These are phyloP conservation scores for Acinonyx jubatus DNA, from an alignment of 2,113 vertebrate genomes.

Conservation along the genomic window DNA sequence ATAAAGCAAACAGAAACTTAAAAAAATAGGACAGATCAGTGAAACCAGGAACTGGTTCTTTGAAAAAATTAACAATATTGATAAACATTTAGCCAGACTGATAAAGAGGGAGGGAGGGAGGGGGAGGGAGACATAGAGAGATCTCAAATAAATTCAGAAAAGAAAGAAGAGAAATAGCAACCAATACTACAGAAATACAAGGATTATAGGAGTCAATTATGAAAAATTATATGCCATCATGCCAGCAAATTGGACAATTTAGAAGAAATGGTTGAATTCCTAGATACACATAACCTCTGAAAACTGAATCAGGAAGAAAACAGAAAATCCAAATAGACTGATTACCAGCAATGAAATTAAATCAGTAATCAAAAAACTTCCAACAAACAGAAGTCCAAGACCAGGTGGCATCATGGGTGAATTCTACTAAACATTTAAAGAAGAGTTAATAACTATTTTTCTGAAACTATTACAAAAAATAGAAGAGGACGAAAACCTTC, in stretches of 20 bases:
- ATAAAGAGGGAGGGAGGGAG: background rate
- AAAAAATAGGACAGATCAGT: background rate
- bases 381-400: background rate
- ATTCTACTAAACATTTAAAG: background rate
- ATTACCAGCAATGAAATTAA: background rate
- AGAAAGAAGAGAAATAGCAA: background rate
- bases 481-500: background rate
- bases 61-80: background rate
- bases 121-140: too few relatives aligned
- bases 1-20: background rate
- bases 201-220: background rate
- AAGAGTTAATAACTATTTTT: background rate
- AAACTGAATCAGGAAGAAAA: background rate
- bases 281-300: background rate
- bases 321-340: background rate
- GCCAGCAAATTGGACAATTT: background rate
- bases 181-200: background rate
- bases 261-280: background rate
- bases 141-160: background rate
- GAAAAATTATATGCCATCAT: background rate
- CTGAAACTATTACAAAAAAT: background rate
- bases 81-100: background rate
- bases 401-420: background rate
- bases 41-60: background rate
- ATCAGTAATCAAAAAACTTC: background rate